Evolutionary conservation across 2,888 invertebrate species (phyloP).

Genomic region (Zeuzera pyrina): DNA sequence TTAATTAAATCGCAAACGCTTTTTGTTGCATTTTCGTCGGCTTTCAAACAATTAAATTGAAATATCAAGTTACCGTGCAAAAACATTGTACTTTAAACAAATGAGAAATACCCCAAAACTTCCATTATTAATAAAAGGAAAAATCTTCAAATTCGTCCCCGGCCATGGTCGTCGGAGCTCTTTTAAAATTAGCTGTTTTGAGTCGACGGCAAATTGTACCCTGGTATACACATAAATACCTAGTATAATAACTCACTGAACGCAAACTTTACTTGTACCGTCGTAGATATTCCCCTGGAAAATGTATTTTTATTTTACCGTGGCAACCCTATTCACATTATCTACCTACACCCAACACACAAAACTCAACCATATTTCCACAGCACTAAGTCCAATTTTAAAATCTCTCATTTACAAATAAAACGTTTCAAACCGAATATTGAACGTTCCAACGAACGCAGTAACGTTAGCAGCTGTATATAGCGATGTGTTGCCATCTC

Average conservation of each 20-base stretch:
- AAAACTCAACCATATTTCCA: slow-evolving; percentile 18
- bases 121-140: slow-evolving; percentile 9
- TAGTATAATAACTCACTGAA: slow-evolving; percentile 37
- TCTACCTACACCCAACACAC: slow-evolving; percentile 16
- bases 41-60: too few relatives aligned
- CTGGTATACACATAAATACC: slow-evolving; percentile 25
- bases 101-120: too few relatives aligned
- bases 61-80: too few relatives aligned
- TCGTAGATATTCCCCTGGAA: slow-evolving; percentile 65
- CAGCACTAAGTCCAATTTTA: slow-evolving; percentile 17
- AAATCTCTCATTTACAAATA: slow-evolving; percentile 15
- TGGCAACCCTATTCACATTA: slow-evolving; percentile 30
- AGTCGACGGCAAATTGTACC: slow-evolving; percentile 49
- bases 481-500: slow-evolving; percentile 44
- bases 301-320: slow-evolving; percentile 68
- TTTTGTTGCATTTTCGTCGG: too few relatives aligned
- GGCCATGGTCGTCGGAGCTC: slow-evolving; percentile 35
- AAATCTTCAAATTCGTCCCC: slow-evolving; percentile 29
- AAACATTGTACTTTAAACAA: too few relatives aligned
- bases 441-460: slow-evolving; percentile 40
- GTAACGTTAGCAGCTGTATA: slow-evolving; percentile 60
- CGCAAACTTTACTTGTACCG: slow-evolving; percentile 65
- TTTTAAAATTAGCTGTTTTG: slow-evolving; percentile 67
- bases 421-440: slow-evolving; percentile 29
- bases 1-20: too few relatives aligned